These are phyloP conservation scores for Colossoma macropomum DNA, from an alignment of 2,113 vertebrate genomes.

Conservation along the genomic window DNA sequence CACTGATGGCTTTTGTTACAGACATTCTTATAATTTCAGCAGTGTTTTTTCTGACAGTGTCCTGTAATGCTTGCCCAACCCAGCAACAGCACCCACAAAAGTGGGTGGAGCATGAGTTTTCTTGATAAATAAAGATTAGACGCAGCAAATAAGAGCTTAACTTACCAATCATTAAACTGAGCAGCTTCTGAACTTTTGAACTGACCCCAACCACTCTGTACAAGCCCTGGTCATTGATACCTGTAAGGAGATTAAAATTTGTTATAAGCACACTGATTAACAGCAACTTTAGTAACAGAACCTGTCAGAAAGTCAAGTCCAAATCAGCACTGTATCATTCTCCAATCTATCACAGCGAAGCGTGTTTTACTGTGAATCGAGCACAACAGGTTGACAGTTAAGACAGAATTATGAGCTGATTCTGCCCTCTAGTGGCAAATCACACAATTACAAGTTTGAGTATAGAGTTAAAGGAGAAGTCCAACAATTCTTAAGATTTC, in stretches of 20 bases:
- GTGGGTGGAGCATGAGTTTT: background rate
- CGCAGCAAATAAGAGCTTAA: background rate
- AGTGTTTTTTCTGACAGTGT: too few relatives aligned
- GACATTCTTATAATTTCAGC: too few relatives aligned
- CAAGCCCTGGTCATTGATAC: constrained; percentile 96
- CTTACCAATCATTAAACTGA: constrained; percentile 94
- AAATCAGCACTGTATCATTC: background rate
- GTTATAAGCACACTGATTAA: background rate
- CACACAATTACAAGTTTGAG: background rate
- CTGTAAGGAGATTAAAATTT: constrained; percentile 69
- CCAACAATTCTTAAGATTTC: background rate
- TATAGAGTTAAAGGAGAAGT: background rate
- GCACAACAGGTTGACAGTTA: constrained; percentile 17
- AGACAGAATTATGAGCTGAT: background rate
- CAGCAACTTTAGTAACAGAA: background rate
- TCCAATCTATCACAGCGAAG: background rate
- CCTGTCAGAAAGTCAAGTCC: background rate
- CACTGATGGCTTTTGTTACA: too few relatives aligned
- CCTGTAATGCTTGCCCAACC: too few relatives aligned
- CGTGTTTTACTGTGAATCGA: background rate
- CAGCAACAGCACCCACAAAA: background rate
- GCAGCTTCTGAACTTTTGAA: constrained; percentile 98
- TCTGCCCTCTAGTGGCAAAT: constrained; percentile 68
- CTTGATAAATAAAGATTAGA: background rate
- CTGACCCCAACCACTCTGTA: constrained; percentile 98